These are phyloP conservation scores for Pungitius pungitius DNA, from an alignment of 2,113 vertebrate genomes.

Conservation along the genomic window DNA sequence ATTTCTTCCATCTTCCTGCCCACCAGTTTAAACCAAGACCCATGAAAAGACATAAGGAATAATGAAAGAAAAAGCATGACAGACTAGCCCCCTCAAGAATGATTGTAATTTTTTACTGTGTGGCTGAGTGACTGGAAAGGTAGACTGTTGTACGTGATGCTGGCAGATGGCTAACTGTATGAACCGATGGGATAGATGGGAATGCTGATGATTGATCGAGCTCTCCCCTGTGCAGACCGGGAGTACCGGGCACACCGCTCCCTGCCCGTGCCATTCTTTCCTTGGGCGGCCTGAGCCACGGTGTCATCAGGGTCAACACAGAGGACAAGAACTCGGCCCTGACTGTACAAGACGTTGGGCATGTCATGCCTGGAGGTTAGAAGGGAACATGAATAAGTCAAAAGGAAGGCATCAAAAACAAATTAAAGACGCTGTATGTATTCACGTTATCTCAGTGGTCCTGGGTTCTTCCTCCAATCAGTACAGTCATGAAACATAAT, in stretches of 20 bases:
- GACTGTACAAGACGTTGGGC: conserved; percentile 96
- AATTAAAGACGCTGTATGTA: background rate
- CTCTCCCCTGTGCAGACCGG: conserved; percentile 81
- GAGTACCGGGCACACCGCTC: conserved; percentile 90
- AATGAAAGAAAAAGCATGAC: background rate
- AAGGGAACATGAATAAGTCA: background rate
- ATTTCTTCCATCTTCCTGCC: background rate
- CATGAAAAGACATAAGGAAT: background rate
- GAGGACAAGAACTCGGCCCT: conserved; percentile 98
- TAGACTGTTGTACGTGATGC: background rate
- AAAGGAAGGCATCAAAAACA: background rate
- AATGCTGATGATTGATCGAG: conserved; percentile 15
- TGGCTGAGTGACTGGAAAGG: background rate
- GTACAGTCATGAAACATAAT: background rate
- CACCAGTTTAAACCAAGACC: background rate
- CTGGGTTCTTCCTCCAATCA: background rate
- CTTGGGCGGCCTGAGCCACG: conserved; percentile 92
- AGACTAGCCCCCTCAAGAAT: conserved; percentile 7
- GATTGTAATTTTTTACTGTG: conserved; percentile 1
- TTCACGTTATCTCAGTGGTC: background rate
- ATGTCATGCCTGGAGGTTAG: conserved; percentile 96
- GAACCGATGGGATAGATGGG: conserved; percentile 33
- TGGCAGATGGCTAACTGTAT: conserved; percentile 29
- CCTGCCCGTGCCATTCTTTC: conserved; percentile 95
- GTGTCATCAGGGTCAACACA: conserved; percentile 96